Base-by-base conservation (phyloP, 2,888 invertebrate genomes). In the Toxonevra muliebris region DNA sequence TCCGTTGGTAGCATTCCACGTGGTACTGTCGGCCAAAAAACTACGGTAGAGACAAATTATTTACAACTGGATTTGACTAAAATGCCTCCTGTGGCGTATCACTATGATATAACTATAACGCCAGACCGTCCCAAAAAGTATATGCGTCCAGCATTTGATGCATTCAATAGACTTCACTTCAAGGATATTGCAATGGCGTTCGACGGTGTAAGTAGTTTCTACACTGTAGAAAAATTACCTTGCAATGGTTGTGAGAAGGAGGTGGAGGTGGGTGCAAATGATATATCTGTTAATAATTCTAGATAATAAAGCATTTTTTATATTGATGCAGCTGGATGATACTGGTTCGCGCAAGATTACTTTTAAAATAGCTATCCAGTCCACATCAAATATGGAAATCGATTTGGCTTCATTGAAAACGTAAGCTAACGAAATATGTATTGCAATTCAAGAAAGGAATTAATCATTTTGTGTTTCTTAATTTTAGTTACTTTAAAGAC, bases 81-180 rank as follows among this genome's bases (percentile, higher is more conserved):
- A 69, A 86, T 88, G 54, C 84, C 87, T 7, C 71, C 79, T 8
- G 75, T 73, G 0, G 87, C 88, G 80, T 84, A 88, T 78, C 97
- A 98, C 78, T 98, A 98, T 82, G 97, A 98, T 76, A 92, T 96
- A 0, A 87, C 84, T 0, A 87, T 93, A 45, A 86, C 80, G 1
- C 93, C 93, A 0, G 92, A 93, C 15, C 88, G 83, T 54, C 92
- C 93, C 0, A 92, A 90, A 75, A 89, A 88, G 74, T 84, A 90
- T 73, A 76, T 90, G 63, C 85, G 89, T 0, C 61, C 71, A 0
- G 89, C 88, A 0, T 88, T 89, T 71, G 79, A 82, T 2, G 70
- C 71, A 2, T 85, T 85, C 4, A 84, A 86, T 8, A 42, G 71
- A 0, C 76, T 79, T 43, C 65, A 71, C 61, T 87, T 88, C 75